These are phyloP conservation scores for Chrysomela aeneicollis DNA, from an alignment of 2,888 invertebrate genomes.

Conservation along the genomic window DNA sequence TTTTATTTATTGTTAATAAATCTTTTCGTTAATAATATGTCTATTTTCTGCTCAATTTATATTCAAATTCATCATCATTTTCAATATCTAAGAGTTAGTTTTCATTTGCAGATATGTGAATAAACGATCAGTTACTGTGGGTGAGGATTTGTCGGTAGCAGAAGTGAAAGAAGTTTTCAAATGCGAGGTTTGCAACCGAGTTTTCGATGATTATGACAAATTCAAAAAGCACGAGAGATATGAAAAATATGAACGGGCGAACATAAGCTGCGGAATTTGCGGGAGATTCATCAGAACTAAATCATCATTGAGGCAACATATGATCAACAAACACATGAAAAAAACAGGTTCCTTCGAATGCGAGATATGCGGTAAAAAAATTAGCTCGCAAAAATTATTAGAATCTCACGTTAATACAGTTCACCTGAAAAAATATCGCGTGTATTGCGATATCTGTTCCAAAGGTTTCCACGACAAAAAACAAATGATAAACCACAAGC, in stretches of 20 bases:
- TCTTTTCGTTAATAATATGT: too few species aligned
- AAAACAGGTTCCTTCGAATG: background rate
- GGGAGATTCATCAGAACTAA: background rate
- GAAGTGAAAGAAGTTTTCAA: background rate
- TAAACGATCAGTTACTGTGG: background rate
- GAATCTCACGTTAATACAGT: background rate
- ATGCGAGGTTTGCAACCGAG: constrained; percentile 11
- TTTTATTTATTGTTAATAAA: too few species aligned
- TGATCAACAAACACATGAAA: background rate
- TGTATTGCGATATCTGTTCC: constrained; percentile 59
- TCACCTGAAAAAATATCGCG: constrained; percentile 46
- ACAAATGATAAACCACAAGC: constrained; percentile 13
- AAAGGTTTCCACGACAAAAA: constrained; percentile 17
- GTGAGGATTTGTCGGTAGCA: background rate
- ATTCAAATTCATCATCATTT: background rate
- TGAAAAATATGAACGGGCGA: constrained; percentile 26
- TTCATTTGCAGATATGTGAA: background rate
- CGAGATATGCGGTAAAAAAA: background rate
- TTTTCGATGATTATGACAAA: constrained; percentile 2
- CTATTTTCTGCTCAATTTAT: too few species aligned
- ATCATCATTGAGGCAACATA: constrained; percentile 15
- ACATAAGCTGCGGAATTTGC: constrained; percentile 9
- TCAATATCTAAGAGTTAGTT: background rate
- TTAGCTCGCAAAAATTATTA: background rate
- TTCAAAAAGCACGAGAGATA: constrained; percentile 18